Evolutionary conservation across 2,888 invertebrate species (phyloP), one percentile per base, ranked within the genome.

Genomic region (Lingula anatina): DNA sequence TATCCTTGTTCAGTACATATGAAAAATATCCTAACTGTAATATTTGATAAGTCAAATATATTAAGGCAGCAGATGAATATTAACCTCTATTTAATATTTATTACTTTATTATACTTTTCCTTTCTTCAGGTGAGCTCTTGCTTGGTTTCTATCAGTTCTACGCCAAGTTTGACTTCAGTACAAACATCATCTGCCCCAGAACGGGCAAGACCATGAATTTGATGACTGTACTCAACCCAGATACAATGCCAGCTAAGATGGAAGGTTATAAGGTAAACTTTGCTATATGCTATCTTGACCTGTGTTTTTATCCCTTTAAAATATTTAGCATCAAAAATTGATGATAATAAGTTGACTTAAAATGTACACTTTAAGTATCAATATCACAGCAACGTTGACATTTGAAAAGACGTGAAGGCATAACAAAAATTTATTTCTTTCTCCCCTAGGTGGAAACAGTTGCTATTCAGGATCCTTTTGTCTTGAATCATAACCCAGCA

Each of bases 381-480:
- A n/a, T n/a, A n/a, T n/a, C n/a, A n/a, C n/a, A n/a, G n/a, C n/a
- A n/a, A n/a, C n/a, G n/a, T n/a, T n/a, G n/a, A n/a, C n/a, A n/a
- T n/a, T n/a, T n/a, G n/a, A n/a, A n/a, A n/a, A n/a, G n/a, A n/a
- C n/a, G n/a, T n/a, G n/a, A n/a, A n/a, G n/a, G n/a, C n/a, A n/a
- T n/a, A n/a, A n/a, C n/a, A n/a, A n/a, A n/a, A n/a, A n/a, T n/a
- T n/a, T n/a, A n/a, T 41, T 24, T 9, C 25, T 47, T 50, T 39
- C 50, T 26, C 27, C 51, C 56, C 7, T 57, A 70, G 71, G 48
- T 60, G 9, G 57, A 61, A 21, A 51, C 61, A 5, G 49, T 73
- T 28, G 62, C 59, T 27, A 58, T 73, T 18, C 68, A 71, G 49
- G 71, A 71, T 51, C 73, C 73, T 7, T 73, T 71, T 61, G 69